phyloP scores from a whole-genome alignment of 2,888 invertebrate genomes.

The Abscondita cerata region DNA sequence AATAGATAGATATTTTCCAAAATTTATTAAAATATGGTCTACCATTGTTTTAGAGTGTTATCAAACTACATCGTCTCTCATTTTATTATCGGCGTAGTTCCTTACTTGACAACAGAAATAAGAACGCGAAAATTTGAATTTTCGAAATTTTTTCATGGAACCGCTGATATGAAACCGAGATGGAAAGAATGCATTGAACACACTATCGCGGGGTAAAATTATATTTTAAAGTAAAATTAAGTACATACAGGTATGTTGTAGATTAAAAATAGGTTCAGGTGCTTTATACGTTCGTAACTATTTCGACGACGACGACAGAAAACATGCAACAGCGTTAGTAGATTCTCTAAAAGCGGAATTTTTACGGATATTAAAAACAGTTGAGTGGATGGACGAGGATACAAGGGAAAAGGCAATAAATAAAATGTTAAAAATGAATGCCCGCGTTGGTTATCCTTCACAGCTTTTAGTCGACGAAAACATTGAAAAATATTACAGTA shows the following conservation, averaged over 20 bases:
- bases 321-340: slow-evolving; percentile 86
- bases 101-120: slow-evolving; percentile 25
- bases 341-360: slow-evolving; percentile 83
- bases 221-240: not conserved
- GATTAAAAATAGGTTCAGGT: slow-evolving; percentile 73
- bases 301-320: slow-evolving; percentile 83
- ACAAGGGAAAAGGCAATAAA: slow-evolving; percentile 7
- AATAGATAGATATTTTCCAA: no score
- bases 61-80: slow-evolving; percentile 65
- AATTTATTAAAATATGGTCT: not conserved
- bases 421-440: slow-evolving; percentile 6
- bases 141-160: slow-evolving; percentile 19
- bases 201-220: slow-evolving; percentile 2
- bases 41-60: slow-evolving; percentile 51
- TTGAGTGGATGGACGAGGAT: slow-evolving; percentile 91
- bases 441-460: slow-evolving; percentile 9
- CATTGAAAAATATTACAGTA: slow-evolving; percentile 71
- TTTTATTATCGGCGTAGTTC: slow-evolving; percentile 52
- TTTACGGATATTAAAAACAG: slow-evolving; percentile 75
- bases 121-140: slow-evolving; percentile 21
- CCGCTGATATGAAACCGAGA: slow-evolving; percentile 11
- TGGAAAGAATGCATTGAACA: slow-evolving; percentile 23
- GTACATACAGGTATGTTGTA: slow-evolving; percentile 51
- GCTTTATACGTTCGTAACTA: slow-evolving; percentile 82
- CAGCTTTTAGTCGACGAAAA: slow-evolving; percentile 15